These are phyloP conservation scores for Prionailurus bengalensis DNA, from an alignment of 2,113 vertebrate genomes.

Conservation along the genomic window DNA sequence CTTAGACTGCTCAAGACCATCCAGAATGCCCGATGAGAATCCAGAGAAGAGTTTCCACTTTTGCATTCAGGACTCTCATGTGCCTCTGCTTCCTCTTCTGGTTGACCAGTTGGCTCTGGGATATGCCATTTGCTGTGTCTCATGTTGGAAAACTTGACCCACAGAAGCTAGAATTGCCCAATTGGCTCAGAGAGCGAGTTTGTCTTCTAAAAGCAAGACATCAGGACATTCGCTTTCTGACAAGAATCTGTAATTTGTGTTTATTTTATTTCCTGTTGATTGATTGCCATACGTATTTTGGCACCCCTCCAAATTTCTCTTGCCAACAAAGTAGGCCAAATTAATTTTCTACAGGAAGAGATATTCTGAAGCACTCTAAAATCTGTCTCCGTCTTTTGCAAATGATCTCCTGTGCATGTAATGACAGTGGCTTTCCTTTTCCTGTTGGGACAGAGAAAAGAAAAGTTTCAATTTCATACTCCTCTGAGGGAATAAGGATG, in stretches of 20 bases:
- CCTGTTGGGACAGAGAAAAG: constrained; percentile 65
- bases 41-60: too few relatives aligned
- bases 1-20: background rate
- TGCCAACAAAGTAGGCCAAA: constrained; percentile 86
- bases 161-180: constrained; percentile 25
- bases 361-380: constrained; percentile 84
- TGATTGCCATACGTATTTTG: constrained; percentile 86
- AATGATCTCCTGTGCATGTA: constrained; percentile 79
- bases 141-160: background rate
- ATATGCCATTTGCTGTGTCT: background rate
- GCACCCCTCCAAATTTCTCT: constrained; percentile 84
- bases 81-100: background rate
- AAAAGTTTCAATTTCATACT: constrained; percentile 66
- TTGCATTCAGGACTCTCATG: background rate
- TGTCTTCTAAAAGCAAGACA: constrained; percentile 78
- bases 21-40: rapidly evolving
- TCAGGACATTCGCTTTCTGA: constrained; percentile 79
- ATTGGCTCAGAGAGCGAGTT: constrained; percentile 34
- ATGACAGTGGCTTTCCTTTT: constrained; percentile 80
- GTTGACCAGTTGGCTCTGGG: constrained; percentile 25
- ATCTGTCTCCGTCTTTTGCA: constrained; percentile 84
- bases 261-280: constrained; percentile 88
- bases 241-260: constrained; percentile 84
- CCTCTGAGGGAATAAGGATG: background rate
- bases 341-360: constrained; percentile 87